These are phyloP conservation scores for Akabosia matsudoensis DNA, from an alignment of 1,140 invertebrate species.

Conservation along the genomic window DNA sequence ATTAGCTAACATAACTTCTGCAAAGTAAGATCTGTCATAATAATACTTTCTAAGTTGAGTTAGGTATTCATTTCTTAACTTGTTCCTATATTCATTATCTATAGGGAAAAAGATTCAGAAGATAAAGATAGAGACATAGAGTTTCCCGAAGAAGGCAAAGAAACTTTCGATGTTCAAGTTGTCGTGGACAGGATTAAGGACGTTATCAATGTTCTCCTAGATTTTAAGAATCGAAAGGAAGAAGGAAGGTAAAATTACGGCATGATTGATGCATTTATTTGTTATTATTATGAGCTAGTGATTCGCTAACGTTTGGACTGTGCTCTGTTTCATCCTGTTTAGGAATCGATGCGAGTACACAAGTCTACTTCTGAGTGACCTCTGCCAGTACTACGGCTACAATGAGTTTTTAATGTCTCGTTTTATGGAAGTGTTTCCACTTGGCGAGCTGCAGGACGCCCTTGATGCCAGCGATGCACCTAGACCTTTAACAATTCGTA, in stretches of 20 bases:
- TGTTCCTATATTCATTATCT: not conserved
- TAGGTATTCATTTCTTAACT: not conserved
- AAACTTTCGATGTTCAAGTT: slow-evolving; percentile 72
- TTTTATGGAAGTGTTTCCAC: slow-evolving; percentile 87
- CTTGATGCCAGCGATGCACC: slow-evolving; percentile 95
- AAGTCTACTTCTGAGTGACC: slow-evolving; percentile 72
- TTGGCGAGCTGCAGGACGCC: slow-evolving; percentile 83
- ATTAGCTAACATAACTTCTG: slow-evolving; percentile 49
- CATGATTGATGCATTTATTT: too few relatives aligned
- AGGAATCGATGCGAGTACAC: slow-evolving; percentile 79
- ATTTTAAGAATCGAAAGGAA: slow-evolving; percentile 80
- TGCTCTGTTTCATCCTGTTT: too few relatives aligned
- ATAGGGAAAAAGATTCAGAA: slow-evolving; percentile 53
- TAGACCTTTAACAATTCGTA: slow-evolving; percentile 90
- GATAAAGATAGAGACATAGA: slow-evolving; percentile 71
- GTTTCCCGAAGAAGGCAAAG: slow-evolving; percentile 71
- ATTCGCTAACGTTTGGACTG: slow-evolving; percentile 15
- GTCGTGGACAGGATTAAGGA: slow-evolving; percentile 89
- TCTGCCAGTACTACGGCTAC: slow-evolving; percentile 95
- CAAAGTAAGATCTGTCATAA: not conserved
- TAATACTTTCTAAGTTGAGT: slow-evolving; percentile 1
- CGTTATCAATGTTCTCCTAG: slow-evolving; percentile 76
- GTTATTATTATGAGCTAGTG: too few relatives aligned
- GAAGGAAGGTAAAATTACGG: slow-evolving; percentile 57
- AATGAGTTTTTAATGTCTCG: slow-evolving; percentile 94